A percentile compares a stretch with the other conserved stretches of the same genome.
Conservation (phyloP, 2,797 vertebrate species). For the Gallinago nigripennis region DNA sequence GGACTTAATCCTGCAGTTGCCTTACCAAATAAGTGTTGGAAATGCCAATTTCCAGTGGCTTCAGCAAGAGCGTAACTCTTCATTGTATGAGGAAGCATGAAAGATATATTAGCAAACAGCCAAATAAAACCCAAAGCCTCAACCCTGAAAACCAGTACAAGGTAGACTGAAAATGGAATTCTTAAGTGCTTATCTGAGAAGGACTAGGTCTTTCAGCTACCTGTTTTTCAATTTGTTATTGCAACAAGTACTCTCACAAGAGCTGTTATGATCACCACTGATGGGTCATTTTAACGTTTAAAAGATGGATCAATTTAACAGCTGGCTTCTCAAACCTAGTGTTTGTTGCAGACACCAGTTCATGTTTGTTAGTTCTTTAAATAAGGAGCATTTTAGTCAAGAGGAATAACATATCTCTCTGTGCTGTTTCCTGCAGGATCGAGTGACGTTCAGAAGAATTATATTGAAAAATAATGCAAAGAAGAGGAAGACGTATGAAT, state of each 20-base stretch:
- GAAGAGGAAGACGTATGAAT: constrained; percentile 90
- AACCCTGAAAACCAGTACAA: neutral
- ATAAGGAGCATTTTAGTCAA: neutral
- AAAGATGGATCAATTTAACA: neutral
- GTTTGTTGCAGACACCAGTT: neutral
- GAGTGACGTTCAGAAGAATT: constrained; percentile 92
- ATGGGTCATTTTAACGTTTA: neutral
- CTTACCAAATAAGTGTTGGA: neutral
- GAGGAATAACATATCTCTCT: constrained; percentile 29
- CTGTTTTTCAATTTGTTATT: neutral
- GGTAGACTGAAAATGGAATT: neutral
- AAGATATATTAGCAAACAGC: neutral
- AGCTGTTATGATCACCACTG: neutral
- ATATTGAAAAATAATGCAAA: constrained; percentile 95
- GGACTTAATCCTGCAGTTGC: neutral
- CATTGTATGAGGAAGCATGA: neutral
- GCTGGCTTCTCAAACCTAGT: neutral
- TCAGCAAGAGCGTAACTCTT: neutral
- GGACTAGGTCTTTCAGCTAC: neutral
- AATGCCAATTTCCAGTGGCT: neutral
- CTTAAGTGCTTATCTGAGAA: neutral
- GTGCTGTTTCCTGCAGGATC: constrained; percentile 82
- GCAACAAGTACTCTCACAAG: neutral
- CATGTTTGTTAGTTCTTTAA: neutral
- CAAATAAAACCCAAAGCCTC: neutral